Percentiles rank a stretch among this genome's conserved stretches.
These are phyloP conservation scores for Zeugodacus cucurbitae DNA, from an alignment of 1,140 invertebrate genomes.

Conservation along the genomic window DNA sequence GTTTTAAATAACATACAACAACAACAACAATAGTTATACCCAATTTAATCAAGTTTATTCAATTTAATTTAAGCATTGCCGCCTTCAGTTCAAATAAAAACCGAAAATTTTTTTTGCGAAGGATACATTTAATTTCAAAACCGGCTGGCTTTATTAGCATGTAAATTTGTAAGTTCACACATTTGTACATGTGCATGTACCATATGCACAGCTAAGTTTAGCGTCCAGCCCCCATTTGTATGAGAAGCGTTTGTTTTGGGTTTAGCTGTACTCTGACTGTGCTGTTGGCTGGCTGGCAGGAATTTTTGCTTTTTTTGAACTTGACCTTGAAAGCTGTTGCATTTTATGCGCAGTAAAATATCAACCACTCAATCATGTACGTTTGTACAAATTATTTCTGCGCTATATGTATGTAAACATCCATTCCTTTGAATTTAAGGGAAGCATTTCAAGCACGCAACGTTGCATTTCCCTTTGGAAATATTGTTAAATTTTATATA, in stretches of 20 bases:
- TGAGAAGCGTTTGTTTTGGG: background rate
- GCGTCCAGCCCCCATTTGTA: background rate
- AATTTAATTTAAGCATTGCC: too few species aligned
- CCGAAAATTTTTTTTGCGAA: too few species aligned
- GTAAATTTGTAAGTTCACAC: background rate
- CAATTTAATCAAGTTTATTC: too few species aligned
- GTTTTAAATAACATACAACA: too few species aligned
- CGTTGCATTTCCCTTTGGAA: background rate
- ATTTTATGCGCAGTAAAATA: background rate
- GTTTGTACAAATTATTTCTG: background rate
- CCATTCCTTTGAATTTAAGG: background rate
- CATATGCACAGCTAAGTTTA: background rate
- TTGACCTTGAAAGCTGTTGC: slow-evolving; percentile 29
- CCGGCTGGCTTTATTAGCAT: too few species aligned
- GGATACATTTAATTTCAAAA: too few species aligned
- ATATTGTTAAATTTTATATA: too few species aligned
- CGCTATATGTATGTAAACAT: background rate
- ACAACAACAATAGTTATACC: too few species aligned
- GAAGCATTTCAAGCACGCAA: background rate
- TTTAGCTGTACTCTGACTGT: background rate
- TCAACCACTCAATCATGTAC: background rate
- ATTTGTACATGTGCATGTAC: background rate
- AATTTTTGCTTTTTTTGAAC: background rate
- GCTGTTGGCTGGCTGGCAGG: background rate
- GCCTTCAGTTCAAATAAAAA: too few species aligned